Percentiles rank a stretch among this genome's conserved stretches.
Evolutionary conservation across 2,888 invertebrate genomes (phyloP).

Genomic region (Cephus spinipes): DNA sequence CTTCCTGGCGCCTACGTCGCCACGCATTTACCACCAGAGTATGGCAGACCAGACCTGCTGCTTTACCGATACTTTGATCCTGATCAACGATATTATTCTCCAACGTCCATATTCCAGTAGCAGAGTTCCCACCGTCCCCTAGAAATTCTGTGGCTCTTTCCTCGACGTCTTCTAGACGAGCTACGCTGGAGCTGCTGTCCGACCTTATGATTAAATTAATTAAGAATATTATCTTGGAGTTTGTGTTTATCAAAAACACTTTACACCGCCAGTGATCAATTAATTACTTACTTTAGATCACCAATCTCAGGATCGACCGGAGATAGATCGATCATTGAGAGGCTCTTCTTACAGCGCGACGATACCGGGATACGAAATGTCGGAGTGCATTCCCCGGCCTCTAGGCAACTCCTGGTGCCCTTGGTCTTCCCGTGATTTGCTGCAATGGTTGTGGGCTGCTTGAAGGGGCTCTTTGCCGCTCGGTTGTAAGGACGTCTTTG

Average conservation of each 20-base stretch:
- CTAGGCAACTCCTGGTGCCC: conserved; percentile 14
- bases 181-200: conserved; percentile 26
- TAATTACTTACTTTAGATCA: conserved; percentile 39
- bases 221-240: neutral
- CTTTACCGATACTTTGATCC: conserved; percentile 39
- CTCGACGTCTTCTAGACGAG: conserved; percentile 31
- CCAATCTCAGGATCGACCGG: conserved; percentile 38
- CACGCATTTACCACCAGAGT: conserved; percentile 70
- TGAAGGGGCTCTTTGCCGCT: conserved; percentile 36
- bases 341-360: conserved; percentile 46
- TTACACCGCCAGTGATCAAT: neutral
- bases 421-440: conserved; percentile 16
- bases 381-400: conserved; percentile 14
- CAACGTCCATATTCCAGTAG: conserved; percentile 19
- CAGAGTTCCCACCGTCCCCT: conserved; percentile 32
- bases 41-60: conserved; percentile 67
- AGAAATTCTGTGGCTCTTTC: conserved; percentile 28
- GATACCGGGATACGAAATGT: conserved; percentile 24
- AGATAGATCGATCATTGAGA: conserved; percentile 57
- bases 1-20: conserved; percentile 69
- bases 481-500: conserved; percentile 42
- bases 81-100: conserved; percentile 3
- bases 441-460: conserved; percentile 29
- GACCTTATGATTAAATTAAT: conserved; percentile 22
- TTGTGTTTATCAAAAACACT: neutral